Evolutionary conservation across 2,797 vertebrate genomes (phyloP).

Genomic region (Poeciliopsis presidionis): DNA sequence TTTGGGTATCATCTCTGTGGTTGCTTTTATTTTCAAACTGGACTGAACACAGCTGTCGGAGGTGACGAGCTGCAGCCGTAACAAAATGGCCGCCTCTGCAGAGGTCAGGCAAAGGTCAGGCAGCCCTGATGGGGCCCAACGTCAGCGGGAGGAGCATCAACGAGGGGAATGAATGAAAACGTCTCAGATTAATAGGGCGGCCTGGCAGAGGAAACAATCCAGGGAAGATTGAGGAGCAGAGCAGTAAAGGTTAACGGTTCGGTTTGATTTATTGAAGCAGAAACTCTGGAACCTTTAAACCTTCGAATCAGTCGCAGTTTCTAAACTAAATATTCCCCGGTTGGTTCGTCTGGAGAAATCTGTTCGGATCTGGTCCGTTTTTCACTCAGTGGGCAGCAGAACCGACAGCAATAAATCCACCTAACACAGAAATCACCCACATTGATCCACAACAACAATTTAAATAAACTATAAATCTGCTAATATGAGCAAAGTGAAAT

Average conservation of each 20-base stretch:
- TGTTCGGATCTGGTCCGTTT: neutral
- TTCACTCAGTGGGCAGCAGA: slow-evolving; percentile 11
- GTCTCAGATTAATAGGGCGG: slow-evolving; percentile 38
- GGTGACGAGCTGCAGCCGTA: slow-evolving; percentile 41
- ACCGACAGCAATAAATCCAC: neutral
- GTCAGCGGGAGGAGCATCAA: slow-evolving; percentile 36
- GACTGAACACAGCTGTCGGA: slow-evolving; percentile 12
- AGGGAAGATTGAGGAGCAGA: slow-evolving; percentile 12
- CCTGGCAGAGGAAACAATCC: slow-evolving; percentile 7
- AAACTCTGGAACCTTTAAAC: slow-evolving; percentile 18
- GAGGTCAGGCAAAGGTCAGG: slow-evolving; percentile 35
- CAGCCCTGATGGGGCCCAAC: slow-evolving; percentile 46
- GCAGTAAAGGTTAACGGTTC: slow-evolving; percentile 30
- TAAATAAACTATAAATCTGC: neutral
- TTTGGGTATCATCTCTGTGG: neutral
- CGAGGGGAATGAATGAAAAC: slow-evolving; percentile 25
- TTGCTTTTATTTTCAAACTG: neutral
- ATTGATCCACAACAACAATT: neutral
- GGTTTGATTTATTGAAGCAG: slow-evolving; percentile 25
- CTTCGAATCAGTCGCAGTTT: slow-evolving; percentile 7
- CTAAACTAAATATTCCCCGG: slow-evolving; percentile 18
- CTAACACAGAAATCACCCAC: neutral
- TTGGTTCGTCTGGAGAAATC: slow-evolving; percentile 35
- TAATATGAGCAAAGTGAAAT: neutral
- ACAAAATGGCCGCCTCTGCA: slow-evolving; percentile 63